A percentile compares a stretch with the other conserved stretches of the same genome.
These are phyloP conservation scores for Leptocoma aspasia DNA, from an alignment of 2,113 vertebrate species.

Conservation along the genomic window DNA sequence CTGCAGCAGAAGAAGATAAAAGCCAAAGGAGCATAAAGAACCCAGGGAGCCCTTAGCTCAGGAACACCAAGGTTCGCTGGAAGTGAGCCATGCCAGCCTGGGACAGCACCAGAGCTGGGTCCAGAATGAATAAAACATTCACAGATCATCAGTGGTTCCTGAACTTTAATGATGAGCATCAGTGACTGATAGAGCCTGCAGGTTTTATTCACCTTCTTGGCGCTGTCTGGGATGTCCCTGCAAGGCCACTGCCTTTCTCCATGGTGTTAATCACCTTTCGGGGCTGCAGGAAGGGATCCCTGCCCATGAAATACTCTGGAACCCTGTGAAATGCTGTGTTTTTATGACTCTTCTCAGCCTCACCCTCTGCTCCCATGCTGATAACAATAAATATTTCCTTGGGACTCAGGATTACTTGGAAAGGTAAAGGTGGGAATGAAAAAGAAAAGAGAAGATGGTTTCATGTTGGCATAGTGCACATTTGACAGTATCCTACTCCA, in stretches of 20 bases:
- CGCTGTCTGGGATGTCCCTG: background rate
- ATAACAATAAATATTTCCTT: background rate
- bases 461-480: background rate
- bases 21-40: slow-evolving; percentile 29
- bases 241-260: background rate
- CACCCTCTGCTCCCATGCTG: background rate
- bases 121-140: background rate
- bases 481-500: background rate
- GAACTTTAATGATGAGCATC: background rate
- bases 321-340: background rate
- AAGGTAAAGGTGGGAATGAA: background rate
- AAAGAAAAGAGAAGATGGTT: background rate
- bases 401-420: background rate
- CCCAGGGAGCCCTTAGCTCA: background rate
- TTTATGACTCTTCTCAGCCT: background rate
- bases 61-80: background rate
- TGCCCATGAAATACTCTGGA: background rate
- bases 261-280: background rate
- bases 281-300: background rate
- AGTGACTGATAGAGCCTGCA: fast-evolving
- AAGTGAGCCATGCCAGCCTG: background rate
- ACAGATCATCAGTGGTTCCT: background rate
- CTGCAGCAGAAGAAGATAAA: slow-evolving; percentile 37
- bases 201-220: background rate
- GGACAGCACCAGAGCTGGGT: background rate